A percentile compares a stretch with the other conserved stretches of the same genome.
phyloP scores from a whole-genome alignment of 2,113 vertebrate species.

The Diglossa brunneiventris region DNA sequence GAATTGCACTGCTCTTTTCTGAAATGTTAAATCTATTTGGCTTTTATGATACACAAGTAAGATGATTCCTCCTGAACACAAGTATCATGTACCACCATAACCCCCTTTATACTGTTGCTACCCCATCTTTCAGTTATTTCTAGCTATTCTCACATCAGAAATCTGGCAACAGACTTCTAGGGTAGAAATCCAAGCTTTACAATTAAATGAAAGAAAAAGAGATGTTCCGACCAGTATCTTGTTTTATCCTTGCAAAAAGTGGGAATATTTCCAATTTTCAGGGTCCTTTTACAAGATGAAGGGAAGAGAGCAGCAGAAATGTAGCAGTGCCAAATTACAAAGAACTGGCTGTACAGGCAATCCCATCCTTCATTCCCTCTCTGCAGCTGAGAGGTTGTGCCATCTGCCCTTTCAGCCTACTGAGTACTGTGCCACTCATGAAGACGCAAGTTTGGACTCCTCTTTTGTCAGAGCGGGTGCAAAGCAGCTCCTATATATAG shows the following conservation, averaged over 20 bases:
- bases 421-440: neutral
- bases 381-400: conserved; percentile 11
- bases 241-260: neutral
- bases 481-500: neutral
- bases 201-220: neutral
- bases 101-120: neutral
- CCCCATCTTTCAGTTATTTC: neutral
- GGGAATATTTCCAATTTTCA: conserved; percentile 29
- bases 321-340: conserved; percentile 10
- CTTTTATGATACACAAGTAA: neutral
- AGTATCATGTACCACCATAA: neutral
- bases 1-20: neutral
- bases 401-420: conserved; percentile 25
- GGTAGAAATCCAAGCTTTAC: neutral
- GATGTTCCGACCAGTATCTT: neutral
- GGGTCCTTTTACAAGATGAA: conserved; percentile 37
- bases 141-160: neutral
- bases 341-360: conserved; percentile 42
- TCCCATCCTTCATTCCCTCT: neutral
- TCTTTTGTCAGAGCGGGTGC: neutral
- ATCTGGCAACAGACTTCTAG: neutral
- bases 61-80: neutral
- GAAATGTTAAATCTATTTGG: neutral
- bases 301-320: neutral
- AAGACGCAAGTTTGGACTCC: neutral